Conservation (phyloP, 2,113 vertebrate genomes). For the Hemicordylus capensis region DNA sequence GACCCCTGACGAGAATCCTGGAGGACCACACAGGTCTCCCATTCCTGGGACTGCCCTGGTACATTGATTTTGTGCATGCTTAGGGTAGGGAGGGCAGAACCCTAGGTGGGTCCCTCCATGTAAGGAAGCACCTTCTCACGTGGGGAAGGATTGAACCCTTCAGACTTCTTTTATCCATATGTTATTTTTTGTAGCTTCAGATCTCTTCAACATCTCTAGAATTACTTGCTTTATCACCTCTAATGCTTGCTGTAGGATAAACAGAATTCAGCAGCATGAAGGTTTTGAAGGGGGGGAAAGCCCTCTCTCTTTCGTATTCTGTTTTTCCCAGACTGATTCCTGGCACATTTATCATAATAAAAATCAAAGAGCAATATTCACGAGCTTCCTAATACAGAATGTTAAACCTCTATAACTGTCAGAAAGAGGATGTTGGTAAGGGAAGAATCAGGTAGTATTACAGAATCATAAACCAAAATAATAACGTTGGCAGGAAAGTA, state of each 20-base stretch:
- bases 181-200: conserved; percentile 14
- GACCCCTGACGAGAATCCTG: no score
- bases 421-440: conserved; percentile 66
- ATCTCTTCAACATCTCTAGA: accelerated
- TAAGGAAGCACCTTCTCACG: neutral
- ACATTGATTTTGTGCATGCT: neutral
- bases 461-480: conserved; percentile 57
- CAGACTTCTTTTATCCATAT: neutral
- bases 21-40: neutral
- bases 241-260: conserved; percentile 41
- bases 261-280: conserved; percentile 62
- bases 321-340: conserved; percentile 38
- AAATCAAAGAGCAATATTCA: conserved; percentile 78
- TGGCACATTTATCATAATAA: conserved; percentile 68
- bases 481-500: conserved; percentile 49
- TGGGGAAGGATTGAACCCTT: neutral
- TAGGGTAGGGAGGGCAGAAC: neutral
- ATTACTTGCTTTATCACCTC: neutral
- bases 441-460: conserved; percentile 55
- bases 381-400: conserved; percentile 71
- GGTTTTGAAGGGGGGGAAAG: conserved; percentile 56
- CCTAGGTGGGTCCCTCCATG: neutral
- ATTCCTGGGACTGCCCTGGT: neutral
- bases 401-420: conserved; percentile 74
- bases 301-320: conserved; percentile 35